Conservation (phyloP, 1,140 invertebrate genomes). For the Heterodera carotae region DNA sequence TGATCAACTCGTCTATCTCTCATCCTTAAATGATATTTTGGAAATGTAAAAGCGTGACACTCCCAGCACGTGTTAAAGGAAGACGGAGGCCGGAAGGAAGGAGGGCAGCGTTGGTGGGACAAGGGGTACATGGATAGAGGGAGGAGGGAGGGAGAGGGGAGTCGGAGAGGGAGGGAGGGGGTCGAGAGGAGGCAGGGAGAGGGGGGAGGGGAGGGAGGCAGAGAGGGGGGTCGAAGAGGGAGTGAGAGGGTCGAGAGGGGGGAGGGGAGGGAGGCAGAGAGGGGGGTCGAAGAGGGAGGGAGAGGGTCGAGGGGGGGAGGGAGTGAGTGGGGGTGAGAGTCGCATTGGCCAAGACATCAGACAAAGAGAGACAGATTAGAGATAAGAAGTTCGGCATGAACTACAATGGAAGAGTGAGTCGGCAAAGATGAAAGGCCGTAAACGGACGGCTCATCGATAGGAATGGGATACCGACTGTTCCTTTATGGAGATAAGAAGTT, state of each 20-base stretch:
- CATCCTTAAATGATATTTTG: neutral
- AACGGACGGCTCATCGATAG: neutral
- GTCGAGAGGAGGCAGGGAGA: no score
- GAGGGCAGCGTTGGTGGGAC: no score
- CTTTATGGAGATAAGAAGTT: neutral
- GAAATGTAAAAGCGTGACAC: neutral
- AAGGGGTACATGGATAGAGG: no score
- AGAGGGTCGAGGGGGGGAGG: no score
- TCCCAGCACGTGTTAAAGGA: neutral
- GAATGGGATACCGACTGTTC: neutral
- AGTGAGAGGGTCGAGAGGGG: no score
- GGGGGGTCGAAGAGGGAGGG: no score
- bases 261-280: no score
- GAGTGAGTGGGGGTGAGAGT: neutral
- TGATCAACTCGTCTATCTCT: no score
- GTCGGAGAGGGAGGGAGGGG: no score
- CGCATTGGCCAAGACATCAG: neutral
- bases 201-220: neutral
- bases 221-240: no score
- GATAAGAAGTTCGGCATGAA: conserved; percentile 14
- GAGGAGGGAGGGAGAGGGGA: no score
- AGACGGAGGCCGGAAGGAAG: no score
- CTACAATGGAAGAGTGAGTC: neutral
- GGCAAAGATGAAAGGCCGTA: neutral
- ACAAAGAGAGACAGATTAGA: neutral